A percentile compares a stretch with the other conserved stretches of the same genome.
Evolutionary conservation across 2,113 vertebrate species (phyloP).

Genomic region (Ranitomeya imitator): DNA sequence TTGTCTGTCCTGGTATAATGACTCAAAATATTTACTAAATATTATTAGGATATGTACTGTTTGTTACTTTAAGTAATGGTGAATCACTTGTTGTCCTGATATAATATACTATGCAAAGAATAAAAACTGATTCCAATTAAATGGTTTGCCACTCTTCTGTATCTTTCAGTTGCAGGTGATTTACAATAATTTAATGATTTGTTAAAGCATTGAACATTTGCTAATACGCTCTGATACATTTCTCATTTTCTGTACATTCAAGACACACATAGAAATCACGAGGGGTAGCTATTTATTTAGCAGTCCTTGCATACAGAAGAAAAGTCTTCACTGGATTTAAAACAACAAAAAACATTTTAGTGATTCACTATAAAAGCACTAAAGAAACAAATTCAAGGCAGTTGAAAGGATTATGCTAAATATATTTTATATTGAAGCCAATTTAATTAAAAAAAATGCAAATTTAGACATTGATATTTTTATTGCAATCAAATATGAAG

Average conservation of each 20-base stretch:
- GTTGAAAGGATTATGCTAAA: not conserved
- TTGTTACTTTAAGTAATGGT: not conserved
- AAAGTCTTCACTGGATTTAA: not conserved
- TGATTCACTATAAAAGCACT: not conserved
- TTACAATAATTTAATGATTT: not conserved
- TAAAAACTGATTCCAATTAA: not conserved
- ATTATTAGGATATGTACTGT: not conserved
- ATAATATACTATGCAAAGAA: not conserved
- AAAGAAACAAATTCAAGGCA: not conserved
- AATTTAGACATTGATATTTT: not conserved
- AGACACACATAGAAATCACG: not conserved
- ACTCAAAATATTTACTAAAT: not conserved
- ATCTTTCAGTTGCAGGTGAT: not conserved
- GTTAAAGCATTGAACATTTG: not conserved
- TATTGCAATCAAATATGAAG: not conserved
- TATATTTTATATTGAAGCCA: not conserved
- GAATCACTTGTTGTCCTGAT: not conserved
- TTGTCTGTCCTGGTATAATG: not conserved
- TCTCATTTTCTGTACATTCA: not conserved
- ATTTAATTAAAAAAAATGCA: not conserved
- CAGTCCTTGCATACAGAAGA: slow-evolving; percentile 2
- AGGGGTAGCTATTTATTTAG: not conserved
- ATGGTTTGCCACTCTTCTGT: not conserved
- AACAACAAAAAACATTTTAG: slow-evolving; percentile 4
- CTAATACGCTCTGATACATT: not conserved